A percentile compares a stretch with the other conserved stretches of the same genome.
Conservation (phyloP, 1,140 invertebrate species). For the Heliconius hermathena region DNA sequence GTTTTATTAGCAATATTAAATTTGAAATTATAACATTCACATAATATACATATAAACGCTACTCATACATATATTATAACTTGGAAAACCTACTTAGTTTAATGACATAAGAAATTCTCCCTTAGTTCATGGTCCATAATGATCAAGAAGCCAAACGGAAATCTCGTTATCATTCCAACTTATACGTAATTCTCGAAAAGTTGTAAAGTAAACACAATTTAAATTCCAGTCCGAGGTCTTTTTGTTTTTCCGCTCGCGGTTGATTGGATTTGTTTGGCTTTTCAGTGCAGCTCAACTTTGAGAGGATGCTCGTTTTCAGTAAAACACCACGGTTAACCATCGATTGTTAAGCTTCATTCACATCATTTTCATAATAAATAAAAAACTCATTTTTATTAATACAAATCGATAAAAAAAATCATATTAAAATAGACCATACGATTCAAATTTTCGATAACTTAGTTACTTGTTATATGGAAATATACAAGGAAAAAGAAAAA, state of each 20-base stretch:
- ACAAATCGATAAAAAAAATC: neutral
- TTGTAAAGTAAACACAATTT: constrained; percentile 39
- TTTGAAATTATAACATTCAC: too few relatives aligned
- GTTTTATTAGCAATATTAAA: too few relatives aligned
- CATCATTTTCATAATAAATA: neutral
- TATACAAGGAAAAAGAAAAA: too few relatives aligned
- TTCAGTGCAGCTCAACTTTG: constrained; percentile 43
- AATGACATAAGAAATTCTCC: neutral
- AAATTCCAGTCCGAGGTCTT: constrained; percentile 24
- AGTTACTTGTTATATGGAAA: too few relatives aligned
- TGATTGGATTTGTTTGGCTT: constrained; percentile 68
- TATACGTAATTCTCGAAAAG: constrained; percentile 29
- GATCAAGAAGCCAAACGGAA: constrained; percentile 19
- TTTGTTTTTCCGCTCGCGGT: constrained; percentile 43
- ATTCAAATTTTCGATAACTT: too few relatives aligned
- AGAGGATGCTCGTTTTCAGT: constrained; percentile 42
- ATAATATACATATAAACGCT: too few relatives aligned
- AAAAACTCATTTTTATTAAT: neutral
- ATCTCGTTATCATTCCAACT: constrained; percentile 37
- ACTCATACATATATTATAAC: neutral
- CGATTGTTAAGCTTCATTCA: constrained; percentile 15
- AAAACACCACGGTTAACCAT: constrained; percentile 52
- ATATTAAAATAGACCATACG: neutral
- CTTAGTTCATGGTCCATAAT: neutral
- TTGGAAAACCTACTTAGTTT: neutral